Percentiles rank a stretch among this genome's conserved stretches.
These are phyloP conservation scores for Chloebia gouldiae DNA, from an alignment of 2,113 vertebrate genomes.

Conservation along the genomic window DNA sequence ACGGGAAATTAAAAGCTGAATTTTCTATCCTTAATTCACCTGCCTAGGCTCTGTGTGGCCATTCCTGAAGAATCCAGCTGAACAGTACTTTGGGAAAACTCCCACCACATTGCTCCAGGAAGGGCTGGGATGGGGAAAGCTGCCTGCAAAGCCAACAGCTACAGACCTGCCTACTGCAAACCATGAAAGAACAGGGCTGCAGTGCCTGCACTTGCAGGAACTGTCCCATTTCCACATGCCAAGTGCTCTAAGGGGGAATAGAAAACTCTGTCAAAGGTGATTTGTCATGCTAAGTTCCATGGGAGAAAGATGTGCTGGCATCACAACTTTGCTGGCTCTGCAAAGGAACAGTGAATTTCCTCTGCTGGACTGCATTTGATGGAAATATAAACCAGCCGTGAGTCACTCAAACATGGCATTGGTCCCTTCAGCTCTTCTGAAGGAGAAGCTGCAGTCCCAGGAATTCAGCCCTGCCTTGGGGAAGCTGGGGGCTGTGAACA, in stretches of 20 bases:
- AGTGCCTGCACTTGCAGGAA: not conserved
- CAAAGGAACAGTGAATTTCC: not conserved
- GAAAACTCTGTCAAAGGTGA: not conserved
- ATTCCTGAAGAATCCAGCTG: not conserved
- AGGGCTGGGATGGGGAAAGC: not conserved
- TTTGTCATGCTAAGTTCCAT: not conserved
- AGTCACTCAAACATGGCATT: fast-evolving
- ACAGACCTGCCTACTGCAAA: not conserved
- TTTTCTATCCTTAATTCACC: not conserved
- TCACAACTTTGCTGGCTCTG: not conserved
- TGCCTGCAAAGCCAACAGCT: not conserved
- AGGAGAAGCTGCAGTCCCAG: not conserved
- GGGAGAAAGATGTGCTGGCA: not conserved
- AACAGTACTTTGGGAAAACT: not conserved
- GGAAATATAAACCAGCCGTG: fast-evolving
- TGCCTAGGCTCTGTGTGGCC: not conserved
- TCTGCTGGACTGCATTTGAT: not conserved
- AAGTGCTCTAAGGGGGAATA: not conserved
- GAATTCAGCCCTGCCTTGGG: not conserved
- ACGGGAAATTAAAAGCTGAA: not conserved
- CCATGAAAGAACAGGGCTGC: not conserved
- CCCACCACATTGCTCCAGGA: not conserved
- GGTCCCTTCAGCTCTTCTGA: not conserved
- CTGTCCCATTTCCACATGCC: not conserved
- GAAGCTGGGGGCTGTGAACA: not conserved